phyloP scores from a whole-genome alignment of 2,797 vertebrate genomes.

The Myioborus miniatus region DNA sequence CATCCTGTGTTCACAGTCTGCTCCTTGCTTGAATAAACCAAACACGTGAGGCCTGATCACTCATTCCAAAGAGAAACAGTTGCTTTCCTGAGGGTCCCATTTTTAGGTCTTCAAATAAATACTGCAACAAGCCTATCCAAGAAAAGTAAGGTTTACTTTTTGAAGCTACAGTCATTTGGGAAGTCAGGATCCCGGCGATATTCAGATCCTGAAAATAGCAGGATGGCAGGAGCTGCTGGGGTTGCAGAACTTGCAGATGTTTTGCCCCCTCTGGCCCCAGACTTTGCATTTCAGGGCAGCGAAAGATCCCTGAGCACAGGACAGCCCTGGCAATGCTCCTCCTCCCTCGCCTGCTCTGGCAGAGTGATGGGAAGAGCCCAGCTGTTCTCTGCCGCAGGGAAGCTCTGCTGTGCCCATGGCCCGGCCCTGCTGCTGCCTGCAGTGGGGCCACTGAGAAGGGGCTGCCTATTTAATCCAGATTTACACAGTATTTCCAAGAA shows the following conservation, averaged over 20 bases:
- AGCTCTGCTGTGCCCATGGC: neutral
- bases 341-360: neutral
- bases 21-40: neutral
- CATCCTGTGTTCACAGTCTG: neutral
- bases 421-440: neutral
- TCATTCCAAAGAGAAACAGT: neutral
- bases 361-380: rapidly evolving
- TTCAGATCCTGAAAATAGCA: rapidly evolving
- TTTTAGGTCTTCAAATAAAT: neutral
- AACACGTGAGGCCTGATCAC: neutral
- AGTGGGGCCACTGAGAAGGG: no score
- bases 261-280: neutral
- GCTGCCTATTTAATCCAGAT: neutral
- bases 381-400: neutral
- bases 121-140: neutral
- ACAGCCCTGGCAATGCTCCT: neutral
- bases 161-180: neutral
- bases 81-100: neutral
- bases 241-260: rapidly evolving
- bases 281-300: neutral
- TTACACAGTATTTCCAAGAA: neutral
- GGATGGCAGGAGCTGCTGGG: neutral
- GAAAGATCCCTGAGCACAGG: neutral
- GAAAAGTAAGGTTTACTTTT: neutral
- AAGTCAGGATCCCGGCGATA: rapidly evolving